Base-by-base conservation (phyloP, 2,113 vertebrate genomes). In the Nibea coibor region DNA sequence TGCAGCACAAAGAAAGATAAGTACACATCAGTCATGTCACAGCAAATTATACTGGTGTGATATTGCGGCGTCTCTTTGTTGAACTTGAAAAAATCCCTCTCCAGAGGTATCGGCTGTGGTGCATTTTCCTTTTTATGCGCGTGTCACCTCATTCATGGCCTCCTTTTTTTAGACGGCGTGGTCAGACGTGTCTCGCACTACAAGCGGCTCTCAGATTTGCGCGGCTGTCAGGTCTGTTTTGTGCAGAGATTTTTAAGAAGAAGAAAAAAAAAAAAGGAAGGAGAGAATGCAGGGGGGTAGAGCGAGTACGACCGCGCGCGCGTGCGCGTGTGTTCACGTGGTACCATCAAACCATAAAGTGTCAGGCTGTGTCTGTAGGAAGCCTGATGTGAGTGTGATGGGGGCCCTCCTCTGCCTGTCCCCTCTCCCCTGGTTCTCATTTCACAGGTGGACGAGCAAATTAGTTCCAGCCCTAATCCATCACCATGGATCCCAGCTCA, bases 371-470 rank as follows among this genome's bases (percentile, higher is more conserved):
- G 85, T 87, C 84, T 82, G 71, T 75, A 39, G 82, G 85, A 82
- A 74, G 77, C 86, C 83, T 84, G 85, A 82, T 76, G 84, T 3
- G 35, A 73, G 85, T 69, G 63, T 74, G 87, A 85, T 78, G 80
- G 69, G 35, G 62, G 16, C 58, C 80, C 62, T 65, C 58, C 73
- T 74, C 77, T 24, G 22, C 28, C 78, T 70, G 75, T 84, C 68
- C 86, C 79, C 68, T 85, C 82, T 86, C 71, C 73, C 67, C 71
- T 85, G 78, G 66, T 86, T 93, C 92, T 93, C 91, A 93, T 94
- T 95, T 95, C 94, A 94, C 93, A 94, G 93, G 92, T 94, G 93
- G 91, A 87, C 59, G 78, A 89, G 72, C 92, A 89, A 86, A 92
- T 94, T 93, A 93, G 93, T 88, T 92, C 85, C 90, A 90, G 81